A percentile compares a stretch with the other conserved stretches of the same genome.
These are phyloP conservation scores for Lypha dubia DNA, from an alignment of 2,888 invertebrate genomes.

Conservation along the genomic window DNA sequence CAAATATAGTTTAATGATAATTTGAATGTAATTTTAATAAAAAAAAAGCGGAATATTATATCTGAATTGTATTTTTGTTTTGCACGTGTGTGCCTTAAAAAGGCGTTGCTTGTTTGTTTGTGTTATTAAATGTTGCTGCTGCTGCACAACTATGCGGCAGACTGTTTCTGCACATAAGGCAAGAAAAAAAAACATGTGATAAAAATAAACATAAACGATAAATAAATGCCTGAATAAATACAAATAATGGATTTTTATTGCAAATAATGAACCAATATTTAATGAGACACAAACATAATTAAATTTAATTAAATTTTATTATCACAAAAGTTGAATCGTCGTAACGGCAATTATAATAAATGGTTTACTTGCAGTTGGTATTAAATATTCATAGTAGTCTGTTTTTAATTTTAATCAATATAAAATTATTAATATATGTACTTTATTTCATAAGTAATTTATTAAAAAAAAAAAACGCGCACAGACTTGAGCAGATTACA, in stretches of 20 bases:
- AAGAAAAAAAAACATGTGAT: constrained; percentile 11
- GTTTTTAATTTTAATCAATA: constrained; percentile 28
- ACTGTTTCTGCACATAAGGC: background rate
- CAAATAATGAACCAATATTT: constrained; percentile 72
- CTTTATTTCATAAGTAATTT: constrained; percentile 36
- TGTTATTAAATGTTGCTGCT: constrained; percentile 38
- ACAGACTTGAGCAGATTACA: too few relatives aligned
- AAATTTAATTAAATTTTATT: constrained; percentile 73
- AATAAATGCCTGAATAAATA: constrained; percentile 58
- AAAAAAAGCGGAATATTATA: background rate
- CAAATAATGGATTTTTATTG: constrained; percentile 68
- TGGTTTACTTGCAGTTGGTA: constrained; percentile 15
- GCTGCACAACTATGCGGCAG: background rate
- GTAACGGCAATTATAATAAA: background rate
- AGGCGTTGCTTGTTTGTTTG: constrained; percentile 15
- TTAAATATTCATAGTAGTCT: constrained; percentile 8
- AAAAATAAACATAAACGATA: constrained; percentile 32
- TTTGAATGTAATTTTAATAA: constrained; percentile 2
- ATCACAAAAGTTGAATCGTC: constrained; percentile 58
- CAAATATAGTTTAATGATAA: constrained; percentile 23
- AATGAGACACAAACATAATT: constrained; percentile 70
- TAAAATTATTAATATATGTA: constrained; percentile 13
- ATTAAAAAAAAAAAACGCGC: constrained; percentile 12
- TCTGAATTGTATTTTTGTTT: background rate
- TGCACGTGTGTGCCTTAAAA: constrained; percentile 27